Base-by-base conservation (phyloP, 2,113 vertebrate genomes). In the Chaenogobius annularis region DNA sequence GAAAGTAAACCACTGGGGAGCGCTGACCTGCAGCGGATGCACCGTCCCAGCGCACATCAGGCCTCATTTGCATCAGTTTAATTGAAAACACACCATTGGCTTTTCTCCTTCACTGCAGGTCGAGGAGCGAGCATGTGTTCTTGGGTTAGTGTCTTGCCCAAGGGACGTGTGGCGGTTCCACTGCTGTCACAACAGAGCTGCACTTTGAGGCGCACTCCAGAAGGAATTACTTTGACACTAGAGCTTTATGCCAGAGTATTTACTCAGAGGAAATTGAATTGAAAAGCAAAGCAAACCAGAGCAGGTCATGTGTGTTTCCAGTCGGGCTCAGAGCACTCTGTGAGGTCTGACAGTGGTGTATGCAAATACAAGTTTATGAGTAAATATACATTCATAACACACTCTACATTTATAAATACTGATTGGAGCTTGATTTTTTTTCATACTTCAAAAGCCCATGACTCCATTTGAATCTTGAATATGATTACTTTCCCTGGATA, bases 111-210 rank as follows among this genome's bases (percentile, higher is more conserved):
- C 0, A 6, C 35, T 26, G 15, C 52, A 44, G 70, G 68, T 72
- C 66, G 75, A 65, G 54, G 75, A 68, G 54, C 22, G 54, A 55
- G 66, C 76, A 44, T 44, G 44, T 26, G 46, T 66, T 73, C 54
- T 73, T 50, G 59, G 66, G 69, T 35, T 65, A 22, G 61, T 43
- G 72, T 43, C 40, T 70, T 69, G 59, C 43, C 48, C 50, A 35
- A 55, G 31, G 73, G 85, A 83, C 80, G 80, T 82, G 79, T 77
- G 82, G 58, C 77, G 72, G 81, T 83, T 84, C 81, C 78, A 67
- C 84, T 83, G 61, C 52, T 76, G 71, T 85, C 74, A 81, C 83
- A 76, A 73, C 65, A 69, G 70, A 44, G 37, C 55, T 68, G 62
- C 68, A 76, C 50, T 75, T 73, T 54, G 69, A 47, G 66, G 37